Evolutionary conservation across 2,888 invertebrate species (phyloP).

Genomic region (Dorcus parallelipipedus): DNA sequence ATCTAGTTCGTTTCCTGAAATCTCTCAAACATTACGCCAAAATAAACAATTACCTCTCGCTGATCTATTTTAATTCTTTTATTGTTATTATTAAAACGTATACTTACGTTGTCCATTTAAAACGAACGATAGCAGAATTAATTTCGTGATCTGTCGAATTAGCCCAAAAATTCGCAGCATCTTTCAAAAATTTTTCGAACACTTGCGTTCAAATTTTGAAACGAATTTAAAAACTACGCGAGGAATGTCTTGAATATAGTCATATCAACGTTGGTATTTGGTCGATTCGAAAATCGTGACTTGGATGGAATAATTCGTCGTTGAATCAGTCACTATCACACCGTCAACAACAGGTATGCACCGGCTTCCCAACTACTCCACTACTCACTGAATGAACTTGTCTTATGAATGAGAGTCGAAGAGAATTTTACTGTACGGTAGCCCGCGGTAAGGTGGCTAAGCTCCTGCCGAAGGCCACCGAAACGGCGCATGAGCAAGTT

Average conservation of each 20-base stretch:
- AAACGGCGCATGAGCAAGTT: slow-evolving; percentile 15
- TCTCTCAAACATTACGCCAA: slow-evolving; percentile 3
- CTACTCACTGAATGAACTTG: slow-evolving; percentile 19
- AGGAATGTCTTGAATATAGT: neutral
- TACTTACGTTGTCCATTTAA: slow-evolving; percentile 13
- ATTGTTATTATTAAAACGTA: neutral
- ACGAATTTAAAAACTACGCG: neutral
- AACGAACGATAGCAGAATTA: slow-evolving; percentile 11
- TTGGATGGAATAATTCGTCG: neutral
- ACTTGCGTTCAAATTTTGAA: too few species aligned
- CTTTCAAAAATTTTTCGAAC: neutral
- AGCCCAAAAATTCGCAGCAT: neutral
- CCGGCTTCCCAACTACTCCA: slow-evolving; percentile 12
- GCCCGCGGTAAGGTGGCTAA: slow-evolving; percentile 4
- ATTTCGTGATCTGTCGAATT: neutral
- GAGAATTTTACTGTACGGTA: slow-evolving; percentile 22
- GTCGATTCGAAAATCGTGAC: slow-evolving; percentile 2
- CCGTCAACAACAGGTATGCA: slow-evolving; percentile 15
- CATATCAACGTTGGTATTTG: neutral
- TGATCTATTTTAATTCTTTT: too few species aligned
- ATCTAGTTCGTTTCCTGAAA: slow-evolving; percentile 11
- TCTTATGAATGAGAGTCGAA: slow-evolving; percentile 25
- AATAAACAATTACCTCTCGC: too few species aligned
- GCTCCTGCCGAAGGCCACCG: slow-evolving; percentile 18
- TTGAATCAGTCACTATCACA: slow-evolving; percentile 13